Evolutionary conservation across 1,140 invertebrate species (phyloP).

Genomic region (Octopus bimaculoides): DNA sequence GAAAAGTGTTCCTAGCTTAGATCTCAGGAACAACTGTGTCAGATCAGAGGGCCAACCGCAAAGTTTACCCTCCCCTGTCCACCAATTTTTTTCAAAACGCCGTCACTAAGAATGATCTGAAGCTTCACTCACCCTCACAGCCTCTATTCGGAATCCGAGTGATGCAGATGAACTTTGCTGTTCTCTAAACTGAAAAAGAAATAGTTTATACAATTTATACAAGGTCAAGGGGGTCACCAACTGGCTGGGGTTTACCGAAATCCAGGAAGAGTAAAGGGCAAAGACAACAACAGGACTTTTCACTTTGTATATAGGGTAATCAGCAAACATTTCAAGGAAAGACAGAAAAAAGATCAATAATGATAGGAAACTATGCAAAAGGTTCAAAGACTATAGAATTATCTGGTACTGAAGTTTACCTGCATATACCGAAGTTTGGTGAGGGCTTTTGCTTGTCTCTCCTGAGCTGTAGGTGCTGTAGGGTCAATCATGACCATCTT

Average conservation of each 20-base stretch:
- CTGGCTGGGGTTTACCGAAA: neutral
- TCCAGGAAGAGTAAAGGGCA: neutral
- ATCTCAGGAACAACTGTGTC: conserved; percentile 7
- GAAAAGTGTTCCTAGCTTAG: no score
- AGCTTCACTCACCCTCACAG: conserved; percentile 72
- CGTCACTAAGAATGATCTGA: neutral
- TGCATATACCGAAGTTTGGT: conserved; percentile 96
- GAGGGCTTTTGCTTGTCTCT: conserved; percentile 83
- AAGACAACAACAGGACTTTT: neutral
- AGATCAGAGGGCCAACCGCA: neutral
- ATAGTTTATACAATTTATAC: neutral
- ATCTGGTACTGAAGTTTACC: conserved; percentile 62
- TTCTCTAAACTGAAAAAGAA: conserved; percentile 65
- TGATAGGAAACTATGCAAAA: neutral
- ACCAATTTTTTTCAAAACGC: neutral
- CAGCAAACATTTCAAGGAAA: neutral
- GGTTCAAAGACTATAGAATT: neutral
- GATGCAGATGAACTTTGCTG: conserved; percentile 94
- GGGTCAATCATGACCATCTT: conserved; percentile 96
- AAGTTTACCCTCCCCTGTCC: no score
- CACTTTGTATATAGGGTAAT: neutral
- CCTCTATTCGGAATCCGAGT: conserved; percentile 94
- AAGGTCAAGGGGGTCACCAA: neutral
- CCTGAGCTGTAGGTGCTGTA: conserved; percentile 84
- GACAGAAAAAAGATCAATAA: neutral